Evolutionary conservation across 2,888 invertebrate species (phyloP), one percentile per base, ranked within the genome.

Genomic region (Hyposoter dolosus): DNA sequence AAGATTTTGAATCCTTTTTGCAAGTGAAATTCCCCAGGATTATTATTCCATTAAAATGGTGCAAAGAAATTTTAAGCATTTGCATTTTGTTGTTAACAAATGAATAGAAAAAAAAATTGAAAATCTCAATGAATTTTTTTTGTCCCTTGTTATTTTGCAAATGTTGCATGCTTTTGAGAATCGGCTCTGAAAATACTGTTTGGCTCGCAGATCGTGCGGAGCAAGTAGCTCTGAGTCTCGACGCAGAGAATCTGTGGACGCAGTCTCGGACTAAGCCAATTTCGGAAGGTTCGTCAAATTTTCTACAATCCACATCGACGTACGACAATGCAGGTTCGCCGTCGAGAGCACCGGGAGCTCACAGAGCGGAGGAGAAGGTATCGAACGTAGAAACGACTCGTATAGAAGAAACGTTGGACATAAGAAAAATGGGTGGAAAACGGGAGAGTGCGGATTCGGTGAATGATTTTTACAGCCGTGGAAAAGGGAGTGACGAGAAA

Each of bases 171-270:
- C 3, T 9, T 7, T 6, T 43, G 10, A 40, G 43, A 68, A 43
- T 45, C 0, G 19, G 19, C 9, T 15, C 43, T 28, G 9, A 71
- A 17, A 71, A 9, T 9, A 10, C 1, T 53, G 17, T 4, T n/a
- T 50, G 5, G 9, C 35, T 92, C 91, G 65, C 87, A 94, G 94
- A 93, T 90, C 92, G 92, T 66, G 92, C 93, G 0, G 94, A 94
- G 66, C 93, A 94, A 90, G 90, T 92, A 66, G 91, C 93, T 45
- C 91, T 93, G 5, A 87, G 90, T 32, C 87, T 89, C 23, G 89
- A 89, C 78, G 81, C 90, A 4, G 71, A 87, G 12, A 89, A 87
- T 17, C 53, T 76, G 17, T 50, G 74, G 53, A 9, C 82, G 23
- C 32, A 83, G 17, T 65, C 69, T 3, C 17, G 35, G 17, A 35